A percentile compares a stretch with the other conserved stretches of the same genome.
phyloP scores from a whole-genome alignment of 2,113 vertebrate species.

The Notothenia coriiceps region DNA sequence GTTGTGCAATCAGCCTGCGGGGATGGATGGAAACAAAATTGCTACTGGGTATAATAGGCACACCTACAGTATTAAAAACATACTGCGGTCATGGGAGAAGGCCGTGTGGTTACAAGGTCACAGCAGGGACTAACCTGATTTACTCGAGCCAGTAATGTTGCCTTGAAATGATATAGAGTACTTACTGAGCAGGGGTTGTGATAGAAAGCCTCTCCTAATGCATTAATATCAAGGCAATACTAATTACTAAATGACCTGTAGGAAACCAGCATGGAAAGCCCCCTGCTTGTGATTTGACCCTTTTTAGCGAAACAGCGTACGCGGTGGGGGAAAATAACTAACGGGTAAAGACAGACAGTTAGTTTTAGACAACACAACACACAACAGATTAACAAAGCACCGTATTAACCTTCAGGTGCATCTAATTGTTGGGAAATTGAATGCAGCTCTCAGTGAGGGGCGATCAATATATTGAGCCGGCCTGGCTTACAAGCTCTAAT shows the following conservation, averaged over 20 bases:
- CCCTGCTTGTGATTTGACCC: constrained; percentile 27
- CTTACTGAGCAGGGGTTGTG: constrained; percentile 26
- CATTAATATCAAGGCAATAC: constrained; percentile 29
- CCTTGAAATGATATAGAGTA: constrained; percentile 41
- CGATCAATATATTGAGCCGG: constrained; percentile 83
- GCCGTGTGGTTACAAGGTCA: constrained; percentile 65
- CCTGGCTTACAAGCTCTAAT: constrained; percentile 81
- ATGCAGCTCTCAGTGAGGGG: constrained; percentile 79
- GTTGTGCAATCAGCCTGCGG: constrained; percentile 63
- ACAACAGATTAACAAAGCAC: constrained; percentile 83
- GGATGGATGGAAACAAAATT: constrained; percentile 62
- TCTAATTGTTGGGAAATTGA: constrained; percentile 86
- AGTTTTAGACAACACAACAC: constrained; percentile 60
- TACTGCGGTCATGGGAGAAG: constrained; percentile 55
- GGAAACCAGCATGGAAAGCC: constrained; percentile 17
- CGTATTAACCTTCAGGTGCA: constrained; percentile 80
- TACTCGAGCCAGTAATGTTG: constrained; percentile 37
- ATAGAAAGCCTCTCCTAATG: constrained; percentile 30
- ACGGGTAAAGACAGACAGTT: constrained; percentile 10
- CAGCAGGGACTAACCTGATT: constrained; percentile 45
- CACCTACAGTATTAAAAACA: constrained; percentile 68
- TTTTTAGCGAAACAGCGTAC: constrained; percentile 30
- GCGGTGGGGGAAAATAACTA: background rate
- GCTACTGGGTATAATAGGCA: constrained; percentile 56
- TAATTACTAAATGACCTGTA: constrained; percentile 49